Percentiles rank a stretch among this genome's conserved stretches.
Conservation (phyloP, 92 coral and sea anemone genomes). For the Heliopora coerulea region DNA sequence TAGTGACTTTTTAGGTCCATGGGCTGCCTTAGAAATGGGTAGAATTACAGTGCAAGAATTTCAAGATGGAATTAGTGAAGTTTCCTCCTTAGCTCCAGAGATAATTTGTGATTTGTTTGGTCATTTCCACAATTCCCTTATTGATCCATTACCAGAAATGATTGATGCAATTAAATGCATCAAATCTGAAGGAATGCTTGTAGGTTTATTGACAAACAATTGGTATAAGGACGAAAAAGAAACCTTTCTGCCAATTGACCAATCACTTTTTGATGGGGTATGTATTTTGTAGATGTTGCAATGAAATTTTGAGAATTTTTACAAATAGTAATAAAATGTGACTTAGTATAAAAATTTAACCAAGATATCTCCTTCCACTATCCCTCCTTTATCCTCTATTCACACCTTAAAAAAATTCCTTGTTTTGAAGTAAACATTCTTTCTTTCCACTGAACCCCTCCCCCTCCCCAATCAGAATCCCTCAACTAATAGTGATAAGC, state of each 20-base stretch:
- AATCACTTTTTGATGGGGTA: conserved; percentile 87
- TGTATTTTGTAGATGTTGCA: no score
- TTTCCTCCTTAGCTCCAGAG: background rate
- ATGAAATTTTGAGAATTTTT: no score
- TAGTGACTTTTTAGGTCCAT: no score
- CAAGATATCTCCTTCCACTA: no score
- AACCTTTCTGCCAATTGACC: conserved; percentile 78
- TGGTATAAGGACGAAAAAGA: conserved; percentile 71
- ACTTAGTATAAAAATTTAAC: no score
- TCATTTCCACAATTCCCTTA: conserved; percentile 50
- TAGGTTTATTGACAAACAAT: conserved; percentile 90
- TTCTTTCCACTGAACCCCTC: no score
- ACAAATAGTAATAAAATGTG: no score
- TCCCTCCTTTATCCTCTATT: no score
- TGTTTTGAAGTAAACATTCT: no score
- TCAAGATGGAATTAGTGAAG: conserved; percentile 60
- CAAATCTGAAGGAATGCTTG: conserved; percentile 76
- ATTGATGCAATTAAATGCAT: conserved; percentile 68
- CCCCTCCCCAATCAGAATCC: no score
- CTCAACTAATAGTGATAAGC: no score
- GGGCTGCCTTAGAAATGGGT: conserved; percentile 84
- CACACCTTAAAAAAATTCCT: no score
- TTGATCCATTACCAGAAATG: conserved; percentile 78
- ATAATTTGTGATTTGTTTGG: conserved; percentile 48
- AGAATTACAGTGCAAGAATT: conserved; percentile 71